Percentiles rank a stretch among this genome's conserved stretches.
Conservation (phyloP, 2,888 invertebrate genomes). For the Globia sparganii region DNA sequence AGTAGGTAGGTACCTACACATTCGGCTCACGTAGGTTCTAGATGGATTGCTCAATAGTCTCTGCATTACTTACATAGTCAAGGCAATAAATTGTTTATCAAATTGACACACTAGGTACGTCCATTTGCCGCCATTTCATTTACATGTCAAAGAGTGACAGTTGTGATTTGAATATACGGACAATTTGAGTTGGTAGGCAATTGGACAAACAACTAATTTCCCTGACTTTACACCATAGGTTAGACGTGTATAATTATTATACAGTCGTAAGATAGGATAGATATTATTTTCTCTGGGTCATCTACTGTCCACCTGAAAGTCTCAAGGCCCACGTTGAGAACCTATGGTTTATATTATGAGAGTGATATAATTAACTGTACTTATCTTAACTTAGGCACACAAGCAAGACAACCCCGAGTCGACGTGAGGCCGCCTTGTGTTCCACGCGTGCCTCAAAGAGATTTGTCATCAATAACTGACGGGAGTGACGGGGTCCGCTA, state of each 20-base stretch:
- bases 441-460: too few species aligned
- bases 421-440: too few species aligned
- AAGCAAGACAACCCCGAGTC: too few species aligned
- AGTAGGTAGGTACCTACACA: background rate
- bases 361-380: background rate
- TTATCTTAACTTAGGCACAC: background rate
- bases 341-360: background rate
- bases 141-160: background rate
- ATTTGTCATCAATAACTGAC: too few species aligned
- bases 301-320: background rate
- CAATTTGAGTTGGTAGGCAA: background rate
- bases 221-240: background rate
- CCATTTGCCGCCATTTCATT: background rate
- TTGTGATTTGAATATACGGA: background rate
- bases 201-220: background rate
- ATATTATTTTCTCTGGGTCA: background rate
- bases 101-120: background rate
- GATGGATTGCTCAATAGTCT: conserved; percentile 1
- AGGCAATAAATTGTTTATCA: background rate
- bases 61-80: background rate
- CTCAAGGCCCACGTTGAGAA: background rate
- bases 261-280: too few species aligned
- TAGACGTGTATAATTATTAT: too few species aligned
- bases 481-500: too few species aligned
- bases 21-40: conserved; percentile 9